phyloP scores from a whole-genome alignment of 2,113 vertebrate species.

The Eolophus roseicapilla region DNA sequence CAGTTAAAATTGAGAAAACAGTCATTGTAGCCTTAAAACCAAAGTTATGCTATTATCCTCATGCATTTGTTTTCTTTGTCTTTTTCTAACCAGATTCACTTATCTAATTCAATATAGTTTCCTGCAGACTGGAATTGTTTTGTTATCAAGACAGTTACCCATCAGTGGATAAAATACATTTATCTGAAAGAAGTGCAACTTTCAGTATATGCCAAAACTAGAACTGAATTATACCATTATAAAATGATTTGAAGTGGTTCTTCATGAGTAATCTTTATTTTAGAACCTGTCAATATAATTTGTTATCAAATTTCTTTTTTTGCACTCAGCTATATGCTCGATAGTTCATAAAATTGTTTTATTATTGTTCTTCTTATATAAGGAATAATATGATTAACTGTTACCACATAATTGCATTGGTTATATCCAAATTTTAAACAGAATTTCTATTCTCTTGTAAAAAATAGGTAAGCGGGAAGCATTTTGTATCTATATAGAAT shows the following conservation, averaged over 20 bases:
- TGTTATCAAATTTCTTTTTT: background rate
- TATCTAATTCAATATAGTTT: background rate
- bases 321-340: background rate
- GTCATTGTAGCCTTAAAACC: background rate
- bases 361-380: background rate
- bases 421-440: background rate
- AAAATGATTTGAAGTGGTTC: background rate
- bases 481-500: background rate
- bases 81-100: background rate
- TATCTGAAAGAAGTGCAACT: background rate
- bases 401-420: fast-evolving
- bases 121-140: background rate
- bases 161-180: slow-evolving; percentile 1
- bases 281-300: background rate
- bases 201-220: background rate
- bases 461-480: background rate
- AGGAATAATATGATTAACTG: background rate
- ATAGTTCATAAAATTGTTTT: background rate
- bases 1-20: background rate
- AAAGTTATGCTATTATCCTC: background rate
- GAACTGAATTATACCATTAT: background rate
- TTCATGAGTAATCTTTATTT: background rate
- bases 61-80: background rate
- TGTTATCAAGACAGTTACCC: background rate
- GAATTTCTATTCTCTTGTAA: background rate